Conservation (phyloP, 2,888 invertebrate species). For the Sinotaia quadrata region DNA sequence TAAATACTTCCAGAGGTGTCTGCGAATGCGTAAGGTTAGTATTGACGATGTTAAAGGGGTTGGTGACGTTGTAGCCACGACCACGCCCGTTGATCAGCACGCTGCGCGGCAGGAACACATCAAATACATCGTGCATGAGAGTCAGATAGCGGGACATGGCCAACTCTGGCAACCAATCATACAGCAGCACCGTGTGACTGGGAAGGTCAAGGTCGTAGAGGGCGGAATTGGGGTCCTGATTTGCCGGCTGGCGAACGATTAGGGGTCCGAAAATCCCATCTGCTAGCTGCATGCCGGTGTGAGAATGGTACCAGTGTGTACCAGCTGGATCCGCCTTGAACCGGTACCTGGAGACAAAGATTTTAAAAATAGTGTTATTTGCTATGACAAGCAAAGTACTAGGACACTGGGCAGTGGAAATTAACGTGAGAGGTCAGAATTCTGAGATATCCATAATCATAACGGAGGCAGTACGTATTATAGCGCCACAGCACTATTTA, state of each 20-base stretch:
- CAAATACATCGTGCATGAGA: slow-evolving; percentile 84
- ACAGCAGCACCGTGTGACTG: slow-evolving; percentile 87
- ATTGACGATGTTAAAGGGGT: slow-evolving; percentile 27
- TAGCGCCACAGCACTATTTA: no score
- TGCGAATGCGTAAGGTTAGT: slow-evolving; percentile 27
- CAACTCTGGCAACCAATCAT: slow-evolving; percentile 85
- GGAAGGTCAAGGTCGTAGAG: slow-evolving; percentile 91
- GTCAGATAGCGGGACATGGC: slow-evolving; percentile 78
- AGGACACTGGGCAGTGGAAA: no score
- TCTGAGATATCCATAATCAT: no score
- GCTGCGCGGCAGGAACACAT: slow-evolving; percentile 7
- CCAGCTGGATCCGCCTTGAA: slow-evolving; percentile 56
- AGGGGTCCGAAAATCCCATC: slow-evolving; percentile 62
- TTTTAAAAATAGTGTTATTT: no score
- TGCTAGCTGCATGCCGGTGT: slow-evolving; percentile 61
- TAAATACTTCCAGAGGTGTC: slow-evolving; percentile 50
- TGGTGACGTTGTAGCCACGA: slow-evolving; percentile 33
- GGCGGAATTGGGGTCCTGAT: slow-evolving; percentile 88
- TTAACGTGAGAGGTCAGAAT: no score
- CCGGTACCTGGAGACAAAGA: slow-evolving; percentile 36
- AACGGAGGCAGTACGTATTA: no score
- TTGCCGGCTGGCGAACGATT: slow-evolving; percentile 75
- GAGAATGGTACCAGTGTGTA: slow-evolving; percentile 67
- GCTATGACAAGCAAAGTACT: no score
- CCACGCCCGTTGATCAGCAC: slow-evolving; percentile 45